These are phyloP conservation scores for Drosophila kuntzei DNA, from an alignment of 2,888 invertebrate genomes.

Conservation along the genomic window DNA sequence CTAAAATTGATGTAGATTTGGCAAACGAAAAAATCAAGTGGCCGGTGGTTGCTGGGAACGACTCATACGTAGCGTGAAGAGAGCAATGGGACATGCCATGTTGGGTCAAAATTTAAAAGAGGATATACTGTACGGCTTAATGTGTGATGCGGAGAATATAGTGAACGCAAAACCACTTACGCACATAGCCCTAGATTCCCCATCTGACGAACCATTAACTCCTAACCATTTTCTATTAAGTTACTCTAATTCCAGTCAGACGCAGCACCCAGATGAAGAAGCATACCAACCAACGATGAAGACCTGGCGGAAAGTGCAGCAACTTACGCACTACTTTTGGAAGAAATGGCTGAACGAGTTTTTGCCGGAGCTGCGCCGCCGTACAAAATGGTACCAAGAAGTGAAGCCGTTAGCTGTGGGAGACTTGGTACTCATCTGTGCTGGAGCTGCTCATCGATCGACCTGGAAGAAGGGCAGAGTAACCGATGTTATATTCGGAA, in stretches of 20 bases:
- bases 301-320: not conserved
- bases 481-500: not conserved
- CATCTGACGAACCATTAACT: not conserved
- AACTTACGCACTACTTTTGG: not conserved
- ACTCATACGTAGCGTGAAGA: too few relatives aligned
- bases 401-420: too few relatives aligned
- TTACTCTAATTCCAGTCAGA: not conserved
- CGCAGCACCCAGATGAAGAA: not conserved
- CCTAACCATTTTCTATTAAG: not conserved
- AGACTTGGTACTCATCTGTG: too few relatives aligned
- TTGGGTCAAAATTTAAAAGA: not conserved
- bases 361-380: not conserved
- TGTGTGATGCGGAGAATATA: not conserved
- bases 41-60: too few relatives aligned
- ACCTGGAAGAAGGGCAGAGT: not conserved
- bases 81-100: too few relatives aligned
- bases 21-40: too few relatives aligned
- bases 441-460: not conserved
- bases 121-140: not conserved
- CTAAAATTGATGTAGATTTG: too few relatives aligned
- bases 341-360: not conserved
- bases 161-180: not conserved
- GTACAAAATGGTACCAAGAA: too few relatives aligned
- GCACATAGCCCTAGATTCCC: not conserved
- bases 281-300: not conserved